Evolutionary conservation across 1,140 invertebrate species (phyloP), one percentile per base, ranked within the genome.

Genomic region (Amphibalanus amphitrite): DNA sequence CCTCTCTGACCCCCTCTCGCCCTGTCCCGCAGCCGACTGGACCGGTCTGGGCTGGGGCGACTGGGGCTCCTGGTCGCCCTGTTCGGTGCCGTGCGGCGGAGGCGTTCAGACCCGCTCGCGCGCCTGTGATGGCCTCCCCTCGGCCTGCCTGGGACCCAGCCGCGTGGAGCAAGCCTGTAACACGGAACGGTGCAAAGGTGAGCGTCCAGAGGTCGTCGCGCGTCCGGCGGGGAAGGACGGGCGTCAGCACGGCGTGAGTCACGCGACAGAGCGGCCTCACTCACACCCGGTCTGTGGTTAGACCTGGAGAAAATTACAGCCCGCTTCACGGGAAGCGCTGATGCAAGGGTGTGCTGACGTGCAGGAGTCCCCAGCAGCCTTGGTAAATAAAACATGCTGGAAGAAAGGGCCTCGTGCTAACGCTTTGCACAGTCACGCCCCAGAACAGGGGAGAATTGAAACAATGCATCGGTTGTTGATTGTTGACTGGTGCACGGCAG

Each of bases 51-150:
- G 84, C 38, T 94, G 92, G 89, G 85, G 85, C 0, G 75, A 83
- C 47, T 59, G 47, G 47, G 23, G 47, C 20, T 1, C 17, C 0
- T 95, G 92, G 92, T 85, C 84, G 1, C 76, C 83, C 0, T 95
- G 93, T 80, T 90, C 86, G 28, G 86, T 84, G 8, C 83, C 85
- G 23, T 95, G 93, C 78, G 91, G 90, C 0, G 85, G 86, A 0
- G 92, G 92, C 0, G 83, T 86, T 28, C 91, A 93, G 80, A 82
- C 82, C 69, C 81, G 90, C 25, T 83, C 85, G 67, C 78, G 88
- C 33, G 80, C 80, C 38, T 89, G 89, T 72, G 80, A 83, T 68
- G 81, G 81, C 4, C 76, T 80, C 1, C 10, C 1, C 6, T 13
- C 47, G 10, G 80, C 81, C 20, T 92, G 90, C 76, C 80, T 80